phyloP scores from a whole-genome alignment of 2,888 invertebrate genomes.

The Eurytoma adleriae region DNA sequence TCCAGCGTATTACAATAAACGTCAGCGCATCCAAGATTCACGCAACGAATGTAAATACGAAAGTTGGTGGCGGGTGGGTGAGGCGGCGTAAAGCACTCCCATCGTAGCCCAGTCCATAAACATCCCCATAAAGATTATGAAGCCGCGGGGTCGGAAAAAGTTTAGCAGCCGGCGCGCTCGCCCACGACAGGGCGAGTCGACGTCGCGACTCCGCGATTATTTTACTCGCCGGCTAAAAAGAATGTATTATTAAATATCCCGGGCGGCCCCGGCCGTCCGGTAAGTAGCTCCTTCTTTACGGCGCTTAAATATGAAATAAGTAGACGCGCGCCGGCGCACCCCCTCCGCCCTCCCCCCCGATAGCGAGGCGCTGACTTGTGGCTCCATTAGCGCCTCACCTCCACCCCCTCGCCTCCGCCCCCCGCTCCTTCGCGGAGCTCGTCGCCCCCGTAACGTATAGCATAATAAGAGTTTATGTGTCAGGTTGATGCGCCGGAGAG shows the following conservation, averaged over 20 bases:
- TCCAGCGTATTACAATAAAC: too few relatives aligned
- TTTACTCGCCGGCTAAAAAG: constrained; percentile 46
- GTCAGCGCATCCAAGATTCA: background rate
- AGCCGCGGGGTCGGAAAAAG: too few relatives aligned
- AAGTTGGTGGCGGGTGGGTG: too few relatives aligned
- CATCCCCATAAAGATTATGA: too few relatives aligned
- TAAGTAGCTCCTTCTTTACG: constrained; percentile 75
- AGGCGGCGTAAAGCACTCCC: constrained; percentile 4
- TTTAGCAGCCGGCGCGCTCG: background rate
- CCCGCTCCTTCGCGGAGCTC: constrained; percentile 61
- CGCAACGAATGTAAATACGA: too few relatives aligned
- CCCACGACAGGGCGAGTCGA: constrained; percentile 3
- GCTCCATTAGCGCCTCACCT: constrained; percentile 71
- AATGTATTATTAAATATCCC: constrained; percentile 73
- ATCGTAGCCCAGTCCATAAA: background rate
- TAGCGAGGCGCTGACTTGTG: constrained; percentile 72
- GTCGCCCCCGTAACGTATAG: constrained; percentile 73
- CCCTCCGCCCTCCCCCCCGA: constrained; percentile 39
- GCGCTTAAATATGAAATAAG: constrained; percentile 76
- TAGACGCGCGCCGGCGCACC: constrained; percentile 67
- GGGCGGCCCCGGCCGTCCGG: constrained; percentile 47
- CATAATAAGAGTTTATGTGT: constrained; percentile 76
- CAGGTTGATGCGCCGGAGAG: constrained; percentile 74
- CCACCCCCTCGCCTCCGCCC: constrained; percentile 67
- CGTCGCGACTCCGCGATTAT: constrained; percentile 25